phyloP scores from a whole-genome alignment of 1,140 invertebrate genomes.

The Drosophila elegans region DNA sequence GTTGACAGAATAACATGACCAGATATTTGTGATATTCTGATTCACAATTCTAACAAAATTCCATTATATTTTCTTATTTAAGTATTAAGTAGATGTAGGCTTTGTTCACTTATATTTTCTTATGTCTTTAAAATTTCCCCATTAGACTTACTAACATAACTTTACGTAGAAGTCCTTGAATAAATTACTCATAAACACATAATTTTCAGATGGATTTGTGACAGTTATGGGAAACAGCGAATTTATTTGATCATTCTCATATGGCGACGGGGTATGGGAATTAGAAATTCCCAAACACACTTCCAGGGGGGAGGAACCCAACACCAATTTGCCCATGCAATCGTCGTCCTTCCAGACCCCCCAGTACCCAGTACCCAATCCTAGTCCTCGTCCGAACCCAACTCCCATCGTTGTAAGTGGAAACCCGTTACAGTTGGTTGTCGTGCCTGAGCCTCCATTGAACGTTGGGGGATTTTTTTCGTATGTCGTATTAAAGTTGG shows the following conservation, averaged over 20 bases:
- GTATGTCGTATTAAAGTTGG: constrained; percentile 66
- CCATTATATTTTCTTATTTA: too few species aligned
- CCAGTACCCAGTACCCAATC: constrained; percentile 24
- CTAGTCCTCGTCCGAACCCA: constrained; percentile 12
- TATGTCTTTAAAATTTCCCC: too few species aligned
- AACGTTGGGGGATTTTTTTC: constrained; percentile 45
- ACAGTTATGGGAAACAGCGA: constrained; percentile 4
- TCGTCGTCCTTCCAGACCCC: constrained; percentile 48
- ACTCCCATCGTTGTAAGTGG: constrained; percentile 70
- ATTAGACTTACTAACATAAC: too few species aligned
- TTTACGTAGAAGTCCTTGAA: too few species aligned
- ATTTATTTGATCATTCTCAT: constrained; percentile 18
- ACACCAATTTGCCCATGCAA: constrained; percentile 28
- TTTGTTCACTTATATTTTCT: too few species aligned
- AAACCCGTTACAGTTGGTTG: constrained; percentile 80
- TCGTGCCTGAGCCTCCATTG: constrained; percentile 50
- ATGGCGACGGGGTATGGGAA: neutral
- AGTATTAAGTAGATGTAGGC: too few species aligned
- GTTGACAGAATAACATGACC: too few species aligned
- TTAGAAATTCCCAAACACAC: constrained; percentile 55
- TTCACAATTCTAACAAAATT: too few species aligned
- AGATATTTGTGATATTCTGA: too few species aligned
- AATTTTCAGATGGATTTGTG: constrained; percentile 17
- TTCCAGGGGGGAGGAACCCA: constrained; percentile 49
- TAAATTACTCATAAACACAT: too few species aligned